Evolutionary conservation across 2,888 invertebrate genomes (phyloP), one percentile per base, ranked within the genome.

Genomic region (Pseudococcus viburni): DNA sequence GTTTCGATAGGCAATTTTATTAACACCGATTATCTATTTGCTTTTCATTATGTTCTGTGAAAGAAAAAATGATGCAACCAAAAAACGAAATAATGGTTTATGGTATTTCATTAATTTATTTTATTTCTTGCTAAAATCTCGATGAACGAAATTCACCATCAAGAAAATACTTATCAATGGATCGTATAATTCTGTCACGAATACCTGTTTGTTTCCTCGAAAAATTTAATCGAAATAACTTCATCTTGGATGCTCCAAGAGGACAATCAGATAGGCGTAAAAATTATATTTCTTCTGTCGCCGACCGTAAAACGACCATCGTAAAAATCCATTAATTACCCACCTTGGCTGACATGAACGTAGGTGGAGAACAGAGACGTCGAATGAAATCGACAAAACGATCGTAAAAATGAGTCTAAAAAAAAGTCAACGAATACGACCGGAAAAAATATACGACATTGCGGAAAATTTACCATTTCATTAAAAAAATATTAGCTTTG

Each of bases 401-500:
- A 1, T 33, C 22, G 64, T 22, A 73, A 33, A 73, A 33, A 19
- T 8, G 73, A 9, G 33, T 1, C 68, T 11, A 19, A 73, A 73
- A 73, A 73, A 33, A 73, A 73, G 73, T 33, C 73, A 39, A 6
- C 68, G 22, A 68, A 68, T 19, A 42, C 42, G 68, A n/a, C 3
- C 7, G 22, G 11, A 22, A 22, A 64, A 12, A 22, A 59, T 68
- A 68, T 26, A 26, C 68, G 15, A 68, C 68, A 19, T 15, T 15
- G 59, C 22, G 7, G 33, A 73, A 73, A 73, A 73, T 73, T 73
- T 39, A 73, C 73, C 33, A 73, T 73, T 73, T 73, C 73, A 73
- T 73, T 73, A 73, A 73, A 73, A 73, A 73, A 73, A 73, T 73
- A 73, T 73, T 73, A 73, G 73, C 73, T 73, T 73, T 33, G 73